Percentiles rank a stretch among this genome's conserved stretches.
Conservation (phyloP, 35 echinoderm and acorn worm species). For the Apostichopus californicus region DNA sequence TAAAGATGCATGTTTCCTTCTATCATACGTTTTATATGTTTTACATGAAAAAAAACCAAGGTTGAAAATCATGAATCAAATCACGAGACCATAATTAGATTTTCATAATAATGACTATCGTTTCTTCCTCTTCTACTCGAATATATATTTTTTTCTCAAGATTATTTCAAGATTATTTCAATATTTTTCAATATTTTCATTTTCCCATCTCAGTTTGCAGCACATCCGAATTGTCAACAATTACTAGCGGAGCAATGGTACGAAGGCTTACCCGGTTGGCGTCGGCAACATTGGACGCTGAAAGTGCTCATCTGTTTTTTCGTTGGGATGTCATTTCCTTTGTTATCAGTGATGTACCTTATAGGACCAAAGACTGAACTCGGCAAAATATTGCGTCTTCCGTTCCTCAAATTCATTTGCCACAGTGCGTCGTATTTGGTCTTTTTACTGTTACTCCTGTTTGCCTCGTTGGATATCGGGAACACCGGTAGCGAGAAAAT, state of each 20-base stretch:
- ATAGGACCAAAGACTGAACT: conserved; percentile 82
- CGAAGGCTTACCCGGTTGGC: conserved; percentile 90
- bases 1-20: no score
- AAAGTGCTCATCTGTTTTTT: conserved; percentile 90
- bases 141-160: neutral
- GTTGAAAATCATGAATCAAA: neutral
- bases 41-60: neutral
- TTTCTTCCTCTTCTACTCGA: neutral
- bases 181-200: neutral
- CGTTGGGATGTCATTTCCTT: conserved; percentile 85
- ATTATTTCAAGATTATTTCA: neutral
- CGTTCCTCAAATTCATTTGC: conserved; percentile 98
- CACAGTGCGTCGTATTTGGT: conserved; percentile 93
- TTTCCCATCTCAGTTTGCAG: conserved; percentile 70
- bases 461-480: conserved; percentile 82
- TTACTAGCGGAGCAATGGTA: conserved; percentile 96
- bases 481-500: neutral
- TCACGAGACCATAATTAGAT: neutral
- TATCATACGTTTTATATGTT: neutral
- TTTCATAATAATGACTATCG: neutral
- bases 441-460: conserved; percentile 80
- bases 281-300: conserved; percentile 82
- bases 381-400: conserved; percentile 95
- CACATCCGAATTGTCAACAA: conserved; percentile 97
- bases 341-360: conserved; percentile 88